Evolutionary conservation across 2,888 invertebrate species (phyloP), one percentile per base, ranked within the genome.

Genomic region (Thalpophila matura): DNA sequence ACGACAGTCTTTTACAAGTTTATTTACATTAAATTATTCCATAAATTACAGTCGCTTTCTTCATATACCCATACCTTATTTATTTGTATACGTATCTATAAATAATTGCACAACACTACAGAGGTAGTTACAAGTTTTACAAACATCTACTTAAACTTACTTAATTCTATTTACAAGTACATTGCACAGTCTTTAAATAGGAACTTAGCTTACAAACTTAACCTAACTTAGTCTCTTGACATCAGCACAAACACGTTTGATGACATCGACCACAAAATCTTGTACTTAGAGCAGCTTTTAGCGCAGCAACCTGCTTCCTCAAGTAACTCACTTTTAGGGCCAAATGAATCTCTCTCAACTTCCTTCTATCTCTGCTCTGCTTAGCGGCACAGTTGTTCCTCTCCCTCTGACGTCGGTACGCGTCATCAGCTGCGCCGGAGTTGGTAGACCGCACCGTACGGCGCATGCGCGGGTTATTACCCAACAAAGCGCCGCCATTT

Each of bases 331-430:
- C 98, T 58, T 98, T 95, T 37, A 99, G 96, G 0, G 99, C 98
- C 33, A 99, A 97, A 83, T 99, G 98, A 77, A 99, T 98, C 88
- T 99, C 99, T 81, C 99, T 98, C 40, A 97, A 96, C 78, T 98
- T 96, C 61, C 99, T 95, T 0, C 98, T 97, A 83, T 99, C 99
- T 3, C 99, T 95, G 0, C 99, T 99, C 77, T 98, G 96, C 90
- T 99, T 99, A 0, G 99, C 99, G 0, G 99, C 99, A 70, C 97
- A 98, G 88, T 99, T 99, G 89, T 99, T 99, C 86, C 98, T 98
- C 73, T 97, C 96, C 9, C 99, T 94, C 57, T 98, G 96, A 80
- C 98, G 98, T 94, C 97, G 97, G 86, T 99, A 99, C 0, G 97
- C 96, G 3, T 97, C 97, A 86, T 99, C 97, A 0, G 97, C 42